Conservation (phyloP, 2,888 invertebrate species). For the Sinopyrophorus schimmeli region DNA sequence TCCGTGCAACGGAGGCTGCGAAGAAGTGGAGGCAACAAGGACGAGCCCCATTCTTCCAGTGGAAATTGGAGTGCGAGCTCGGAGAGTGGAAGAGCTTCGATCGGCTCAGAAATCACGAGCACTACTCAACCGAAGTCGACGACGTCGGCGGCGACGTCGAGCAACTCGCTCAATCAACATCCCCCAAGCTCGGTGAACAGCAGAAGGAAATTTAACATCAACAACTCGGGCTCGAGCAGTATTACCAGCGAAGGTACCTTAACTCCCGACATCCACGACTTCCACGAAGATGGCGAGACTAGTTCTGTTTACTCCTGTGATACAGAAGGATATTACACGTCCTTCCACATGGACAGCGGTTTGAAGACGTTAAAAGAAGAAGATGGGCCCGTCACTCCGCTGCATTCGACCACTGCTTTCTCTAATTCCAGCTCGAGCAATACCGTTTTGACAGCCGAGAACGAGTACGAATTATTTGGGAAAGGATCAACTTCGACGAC, state of each 20-base stretch:
- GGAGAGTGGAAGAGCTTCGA: conserved; percentile 83
- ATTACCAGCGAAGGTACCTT: conserved; percentile 84
- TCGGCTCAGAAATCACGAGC: conserved; percentile 80
- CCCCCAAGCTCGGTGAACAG: conserved; percentile 73
- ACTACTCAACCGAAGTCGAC: conserved; percentile 73
- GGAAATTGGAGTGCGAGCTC: conserved; percentile 96
- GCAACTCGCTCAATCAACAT: conserved; percentile 67
- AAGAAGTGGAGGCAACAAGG: conserved; percentile 68
- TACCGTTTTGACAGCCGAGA: conserved; percentile 74
- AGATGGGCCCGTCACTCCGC: conserved; percentile 72
- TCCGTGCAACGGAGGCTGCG: conserved; percentile 72
- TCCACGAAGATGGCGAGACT: conserved; percentile 83
- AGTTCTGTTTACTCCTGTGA: conserved; percentile 94
- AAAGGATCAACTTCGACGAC: conserved; percentile 90
- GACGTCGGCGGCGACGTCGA: conserved; percentile 69
- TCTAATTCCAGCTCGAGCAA: conserved; percentile 72
- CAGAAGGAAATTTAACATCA: conserved; percentile 64
- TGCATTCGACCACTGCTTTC: conserved; percentile 72
- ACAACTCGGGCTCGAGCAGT: conserved; percentile 79
- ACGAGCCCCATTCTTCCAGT: conserved; percentile 86
- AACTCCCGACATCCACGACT: conserved; percentile 80
- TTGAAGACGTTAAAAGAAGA: conserved; percentile 81
- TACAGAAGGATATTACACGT: conserved; percentile 97
- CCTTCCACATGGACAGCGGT: conserved; percentile 96
- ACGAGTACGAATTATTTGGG: conserved; percentile 90